Evolutionary conservation across 2,888 invertebrate species (phyloP).

Genomic region (Busseola fusca): DNA sequence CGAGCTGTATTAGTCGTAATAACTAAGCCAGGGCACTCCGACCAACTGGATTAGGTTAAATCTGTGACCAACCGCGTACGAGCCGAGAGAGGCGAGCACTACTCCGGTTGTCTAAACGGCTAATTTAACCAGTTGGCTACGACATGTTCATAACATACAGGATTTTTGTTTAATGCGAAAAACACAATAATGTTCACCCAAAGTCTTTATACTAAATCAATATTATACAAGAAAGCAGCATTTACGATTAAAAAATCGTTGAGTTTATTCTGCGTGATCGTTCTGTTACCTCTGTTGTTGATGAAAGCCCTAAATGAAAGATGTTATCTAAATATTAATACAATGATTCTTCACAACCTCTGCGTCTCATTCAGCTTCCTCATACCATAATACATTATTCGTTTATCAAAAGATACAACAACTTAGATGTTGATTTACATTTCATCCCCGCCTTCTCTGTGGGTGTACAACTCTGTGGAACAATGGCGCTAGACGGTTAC

Average conservation of each 20-base stretch:
- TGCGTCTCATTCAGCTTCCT: neutral
- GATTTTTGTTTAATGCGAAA: neutral
- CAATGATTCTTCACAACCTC: neutral
- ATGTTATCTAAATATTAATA: conserved; percentile 1
- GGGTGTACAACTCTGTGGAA: conserved; percentile 35
- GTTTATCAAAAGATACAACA: neutral
- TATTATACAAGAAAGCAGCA: neutral
- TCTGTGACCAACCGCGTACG: too few species aligned
- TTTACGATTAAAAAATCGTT: too few species aligned
- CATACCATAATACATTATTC: conserved; percentile 7
- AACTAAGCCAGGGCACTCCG: too few species aligned
- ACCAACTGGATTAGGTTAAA: too few species aligned
- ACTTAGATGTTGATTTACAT: conserved; percentile 15
- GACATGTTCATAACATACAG: too few species aligned
- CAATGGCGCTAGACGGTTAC: conserved; percentile 15
- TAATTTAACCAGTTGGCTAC: too few species aligned
- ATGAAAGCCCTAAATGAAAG: neutral
- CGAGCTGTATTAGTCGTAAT: too few species aligned
- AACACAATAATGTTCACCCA: neutral
- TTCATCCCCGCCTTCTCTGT: conserved; percentile 57
- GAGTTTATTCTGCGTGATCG: neutral
- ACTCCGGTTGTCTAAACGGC: too few species aligned
- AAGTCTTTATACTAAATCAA: neutral
- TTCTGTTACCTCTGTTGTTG: neutral
- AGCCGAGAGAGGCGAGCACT: too few species aligned